Conservation (phyloP, 2,797 vertebrate genomes). For the Enteromius paludinosus region DNA sequence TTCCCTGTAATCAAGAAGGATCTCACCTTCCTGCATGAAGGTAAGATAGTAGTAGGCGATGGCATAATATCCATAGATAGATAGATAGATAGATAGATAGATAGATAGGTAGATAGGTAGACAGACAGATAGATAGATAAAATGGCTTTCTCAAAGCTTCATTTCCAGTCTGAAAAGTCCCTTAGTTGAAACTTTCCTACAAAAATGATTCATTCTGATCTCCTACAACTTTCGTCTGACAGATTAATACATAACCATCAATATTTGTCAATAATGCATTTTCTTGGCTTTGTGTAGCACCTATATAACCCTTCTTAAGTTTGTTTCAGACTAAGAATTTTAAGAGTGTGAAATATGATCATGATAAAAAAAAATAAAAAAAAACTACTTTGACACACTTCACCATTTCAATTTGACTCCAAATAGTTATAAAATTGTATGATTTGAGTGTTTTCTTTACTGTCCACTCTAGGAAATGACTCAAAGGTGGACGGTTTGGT, state of each 20-base stretch:
- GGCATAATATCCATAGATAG: too few species aligned
- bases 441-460: not conserved
- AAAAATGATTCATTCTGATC: not conserved
- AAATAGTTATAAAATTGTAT: not conserved
- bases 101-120: too few species aligned
- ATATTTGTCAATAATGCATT: not conserved
- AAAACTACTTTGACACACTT: not conserved
- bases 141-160: too few species aligned
- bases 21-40: slow-evolving; percentile 98
- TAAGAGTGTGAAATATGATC: not conserved
- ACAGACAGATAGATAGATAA: too few species aligned
- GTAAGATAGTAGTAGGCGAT: slow-evolving; percentile 69
- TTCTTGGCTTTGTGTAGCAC: not conserved
- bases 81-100: too few species aligned
- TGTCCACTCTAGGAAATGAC: slow-evolving; percentile 87
- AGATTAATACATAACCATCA: not conserved
- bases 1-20: slow-evolving; percentile 99
- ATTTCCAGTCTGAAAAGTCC: not conserved
- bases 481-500: slow-evolving; percentile 97
- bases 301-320: not conserved
- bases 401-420: not conserved
- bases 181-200: not conserved
- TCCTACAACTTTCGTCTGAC: not conserved
- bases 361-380: too few species aligned
- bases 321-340: slow-evolving; percentile 3